Base-by-base conservation (phyloP, 2,797 vertebrate species). In the Yasuhikotakia modesta region DNA sequence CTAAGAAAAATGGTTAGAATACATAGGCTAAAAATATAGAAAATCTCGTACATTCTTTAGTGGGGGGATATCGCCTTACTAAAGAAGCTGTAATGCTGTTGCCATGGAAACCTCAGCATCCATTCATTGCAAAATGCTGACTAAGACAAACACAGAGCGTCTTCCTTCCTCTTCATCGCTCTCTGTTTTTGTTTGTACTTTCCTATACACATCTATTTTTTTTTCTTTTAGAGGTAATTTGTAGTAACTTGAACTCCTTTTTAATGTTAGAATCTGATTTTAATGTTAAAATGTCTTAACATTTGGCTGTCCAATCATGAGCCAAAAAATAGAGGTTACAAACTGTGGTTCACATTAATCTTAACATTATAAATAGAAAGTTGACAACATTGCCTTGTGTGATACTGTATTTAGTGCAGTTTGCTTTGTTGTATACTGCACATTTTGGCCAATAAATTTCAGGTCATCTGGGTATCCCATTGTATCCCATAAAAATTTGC, bases 61-160 rank as follows among this genome's bases (percentile, higher is more conserved):
- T n/a, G n/a, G n/a, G n/a, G 12, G 52, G 63, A 75, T 66, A 3
- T 57, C 5, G 12, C 21, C 53, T 64, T 76, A 55, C 52, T 58
- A 57, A 76, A 68, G 64, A 68, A 76, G 50, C 35, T 68, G 64
- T 7, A 1, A 24, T 32, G 73, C 21, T 48, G 91, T 93, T 92
- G 86, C 88, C 84, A 89, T 94, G 89, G 92, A 90, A 86, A 93
- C 92, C 81, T 82, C 88, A 85, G 87, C 83, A 86, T 84, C 85
- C 87, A 88, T 89, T 89, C 84, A 85, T 81, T 74, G 73, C 58
- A 76, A 82, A 84, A 87, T 79, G 82, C 82, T 84, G 81, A 66
- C 79, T 86, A 39, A 69, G 82, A 72, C 76, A 70, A 70, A 70
- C 66, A 52, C 65, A n/a, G n/a, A n/a, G 60, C 52, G 57, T 76